Percentiles rank a stretch among this genome's conserved stretches.
phyloP scores from a whole-genome alignment of 2,797 vertebrate species.

The Parotocinclus haroldoi region DNA sequence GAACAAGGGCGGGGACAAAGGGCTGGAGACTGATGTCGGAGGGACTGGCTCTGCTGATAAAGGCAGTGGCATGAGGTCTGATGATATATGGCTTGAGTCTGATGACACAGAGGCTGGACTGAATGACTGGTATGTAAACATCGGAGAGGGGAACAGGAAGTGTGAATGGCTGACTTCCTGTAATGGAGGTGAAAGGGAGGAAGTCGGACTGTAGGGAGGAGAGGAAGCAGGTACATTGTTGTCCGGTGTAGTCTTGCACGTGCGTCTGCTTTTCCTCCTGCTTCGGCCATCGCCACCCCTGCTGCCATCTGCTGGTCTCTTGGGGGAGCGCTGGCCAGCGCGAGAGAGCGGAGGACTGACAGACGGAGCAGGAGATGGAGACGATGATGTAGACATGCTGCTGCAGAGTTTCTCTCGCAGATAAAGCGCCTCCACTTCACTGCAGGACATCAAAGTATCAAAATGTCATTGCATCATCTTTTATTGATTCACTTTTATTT shows the following conservation, averaged over 20 bases:
- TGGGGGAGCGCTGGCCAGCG: constrained; percentile 40
- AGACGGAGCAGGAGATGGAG: constrained; percentile 27
- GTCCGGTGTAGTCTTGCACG: constrained; percentile 35
- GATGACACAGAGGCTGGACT: neutral
- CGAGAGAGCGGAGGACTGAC: constrained; percentile 28
- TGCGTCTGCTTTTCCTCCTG: constrained; percentile 34
- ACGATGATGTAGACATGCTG: neutral
- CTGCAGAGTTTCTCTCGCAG: constrained; percentile 58
- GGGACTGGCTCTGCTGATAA: neutral
- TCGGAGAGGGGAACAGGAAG: constrained; percentile 37
- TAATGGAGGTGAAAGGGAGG: constrained; percentile 58
- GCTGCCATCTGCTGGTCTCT: constrained; percentile 54
- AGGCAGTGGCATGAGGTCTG: neutral
- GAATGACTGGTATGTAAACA: constrained; percentile 14
- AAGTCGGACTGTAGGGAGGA: constrained; percentile 68
- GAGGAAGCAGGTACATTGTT: constrained; percentile 38
- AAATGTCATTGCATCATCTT: no score
- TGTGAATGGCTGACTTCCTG: constrained; percentile 53
- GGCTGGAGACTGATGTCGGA: constrained; percentile 10
- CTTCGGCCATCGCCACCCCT: constrained; percentile 47
- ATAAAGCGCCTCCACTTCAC: constrained; percentile 68
- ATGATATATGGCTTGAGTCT: no score
- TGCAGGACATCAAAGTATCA: constrained; percentile 35
- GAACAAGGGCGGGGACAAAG: constrained; percentile 36
- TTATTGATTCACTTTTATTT: no score